Conservation (phyloP, 2,113 vertebrate species). For the Arothron firmamentum region DNA sequence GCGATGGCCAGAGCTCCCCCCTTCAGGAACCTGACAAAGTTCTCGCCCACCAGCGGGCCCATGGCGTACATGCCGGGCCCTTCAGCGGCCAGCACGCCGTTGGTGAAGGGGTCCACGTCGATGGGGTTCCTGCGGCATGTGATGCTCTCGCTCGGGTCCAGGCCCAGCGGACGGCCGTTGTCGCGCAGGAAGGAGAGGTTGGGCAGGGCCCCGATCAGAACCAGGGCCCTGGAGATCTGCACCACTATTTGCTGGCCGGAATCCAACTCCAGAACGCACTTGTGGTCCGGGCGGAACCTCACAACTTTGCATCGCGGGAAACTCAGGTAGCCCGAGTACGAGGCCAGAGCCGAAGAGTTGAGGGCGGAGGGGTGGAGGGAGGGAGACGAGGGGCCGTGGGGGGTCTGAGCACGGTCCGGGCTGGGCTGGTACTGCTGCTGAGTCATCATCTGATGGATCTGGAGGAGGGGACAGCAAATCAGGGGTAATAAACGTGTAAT, state of each 20-base stretch:
- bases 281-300: slow-evolving; percentile 66
- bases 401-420: slow-evolving; percentile 11
- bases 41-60: slow-evolving; percentile 79
- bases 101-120: slow-evolving; percentile 73
- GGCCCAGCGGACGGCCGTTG: slow-evolving; percentile 51
- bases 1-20: slow-evolving; percentile 76
- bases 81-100: slow-evolving; percentile 51
- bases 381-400: neutral
- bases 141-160: slow-evolving; percentile 56
- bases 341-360: slow-evolving; percentile 20
- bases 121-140: slow-evolving; percentile 76
- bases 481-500: too few species aligned
- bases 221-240: slow-evolving; percentile 73
- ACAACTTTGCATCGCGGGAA: slow-evolving; percentile 69
- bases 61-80: slow-evolving; percentile 76
- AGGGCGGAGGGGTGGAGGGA: slow-evolving; percentile 26
- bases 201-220: slow-evolving; percentile 77
- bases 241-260: slow-evolving; percentile 57
- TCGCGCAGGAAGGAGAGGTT: slow-evolving; percentile 72
- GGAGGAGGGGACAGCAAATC: too few species aligned
- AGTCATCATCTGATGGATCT: slow-evolving; percentile 81
- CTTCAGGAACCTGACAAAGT: slow-evolving; percentile 80
- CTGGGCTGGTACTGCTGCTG: slow-evolving; percentile 67
- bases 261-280: slow-evolving; percentile 71
- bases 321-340: slow-evolving; percentile 75